These are phyloP conservation scores for Pandemis heparana DNA, from an alignment of 2,888 invertebrate genomes.

Conservation along the genomic window DNA sequence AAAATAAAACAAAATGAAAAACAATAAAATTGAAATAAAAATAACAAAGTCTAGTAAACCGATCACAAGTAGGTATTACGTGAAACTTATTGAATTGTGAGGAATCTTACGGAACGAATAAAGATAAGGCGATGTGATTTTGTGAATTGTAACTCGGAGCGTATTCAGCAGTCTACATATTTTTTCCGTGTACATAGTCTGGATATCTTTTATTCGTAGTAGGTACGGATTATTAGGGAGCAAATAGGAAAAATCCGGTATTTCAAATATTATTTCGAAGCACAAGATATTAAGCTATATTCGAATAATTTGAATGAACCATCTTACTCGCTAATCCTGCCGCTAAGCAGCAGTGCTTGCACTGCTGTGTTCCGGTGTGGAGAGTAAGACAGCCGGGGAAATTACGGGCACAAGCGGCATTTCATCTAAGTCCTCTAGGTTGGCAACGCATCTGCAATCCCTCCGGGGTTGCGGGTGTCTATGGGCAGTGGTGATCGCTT, in stretches of 20 bases:
- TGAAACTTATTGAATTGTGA: constrained; percentile 11
- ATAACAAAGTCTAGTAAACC: background rate
- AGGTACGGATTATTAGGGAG: too few species aligned
- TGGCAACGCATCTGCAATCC: too few species aligned
- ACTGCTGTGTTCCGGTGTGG: too few species aligned
- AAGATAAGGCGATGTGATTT: background rate
- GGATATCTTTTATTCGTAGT: background rate
- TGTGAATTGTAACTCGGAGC: background rate
- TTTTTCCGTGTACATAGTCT: background rate
- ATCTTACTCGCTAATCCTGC: too few species aligned
- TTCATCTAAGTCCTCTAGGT: too few species aligned
- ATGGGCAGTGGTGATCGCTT: too few species aligned
- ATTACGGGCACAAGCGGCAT: too few species aligned
- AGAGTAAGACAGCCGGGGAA: too few species aligned
- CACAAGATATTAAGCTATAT: background rate
- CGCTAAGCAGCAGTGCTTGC: too few species aligned
- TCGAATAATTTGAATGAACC: too few species aligned
- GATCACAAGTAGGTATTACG: background rate
- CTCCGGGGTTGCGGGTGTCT: too few species aligned
- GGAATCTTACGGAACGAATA: background rate
- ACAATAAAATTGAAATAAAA: background rate
- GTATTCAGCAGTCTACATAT: background rate
- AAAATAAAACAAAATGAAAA: background rate
- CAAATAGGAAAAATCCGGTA: background rate
- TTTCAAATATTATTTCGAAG: background rate